Evolutionary conservation across 1,140 invertebrate genomes (phyloP).

Genomic region (Musca vetustissima): DNA sequence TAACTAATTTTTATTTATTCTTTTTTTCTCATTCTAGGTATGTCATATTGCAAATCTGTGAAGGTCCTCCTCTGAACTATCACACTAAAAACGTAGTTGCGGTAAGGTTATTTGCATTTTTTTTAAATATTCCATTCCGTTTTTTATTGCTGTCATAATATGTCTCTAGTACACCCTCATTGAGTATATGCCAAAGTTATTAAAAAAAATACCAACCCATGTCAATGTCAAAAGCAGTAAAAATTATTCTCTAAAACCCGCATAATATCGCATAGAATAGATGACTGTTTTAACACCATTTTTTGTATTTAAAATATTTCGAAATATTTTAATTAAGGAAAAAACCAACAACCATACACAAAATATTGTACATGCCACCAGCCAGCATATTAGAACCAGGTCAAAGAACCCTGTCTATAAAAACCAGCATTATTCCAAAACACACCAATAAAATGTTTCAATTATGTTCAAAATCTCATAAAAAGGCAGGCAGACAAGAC

Average conservation of each 20-base stretch:
- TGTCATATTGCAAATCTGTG: background rate
- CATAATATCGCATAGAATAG: background rate
- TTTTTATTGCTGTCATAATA: background rate
- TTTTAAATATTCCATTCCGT: background rate
- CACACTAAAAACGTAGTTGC: background rate
- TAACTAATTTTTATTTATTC: no score
- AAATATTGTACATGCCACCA: background rate
- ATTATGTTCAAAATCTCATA: no score
- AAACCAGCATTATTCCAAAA: no score
- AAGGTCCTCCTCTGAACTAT: background rate
- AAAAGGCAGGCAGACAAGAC: no score
- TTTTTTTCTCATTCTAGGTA: background rate
- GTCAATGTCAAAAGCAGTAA: slow-evolving; percentile 5
- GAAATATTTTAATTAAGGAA: slow-evolving; percentile 13
- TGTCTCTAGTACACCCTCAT: no score
- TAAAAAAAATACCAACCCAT: slow-evolving; percentile 2
- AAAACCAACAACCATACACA: background rate
- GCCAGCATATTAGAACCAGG: no score
- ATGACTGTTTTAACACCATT: slow-evolving; percentile 7
- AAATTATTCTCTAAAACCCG: background rate
- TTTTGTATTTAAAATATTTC: background rate
- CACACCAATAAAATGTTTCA: no score
- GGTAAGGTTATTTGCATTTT: no score
- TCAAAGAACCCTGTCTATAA: no score
- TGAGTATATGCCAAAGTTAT: background rate